Evolutionary conservation across 2,113 vertebrate genomes (phyloP).

Genomic region (Enhydra lutris): DNA sequence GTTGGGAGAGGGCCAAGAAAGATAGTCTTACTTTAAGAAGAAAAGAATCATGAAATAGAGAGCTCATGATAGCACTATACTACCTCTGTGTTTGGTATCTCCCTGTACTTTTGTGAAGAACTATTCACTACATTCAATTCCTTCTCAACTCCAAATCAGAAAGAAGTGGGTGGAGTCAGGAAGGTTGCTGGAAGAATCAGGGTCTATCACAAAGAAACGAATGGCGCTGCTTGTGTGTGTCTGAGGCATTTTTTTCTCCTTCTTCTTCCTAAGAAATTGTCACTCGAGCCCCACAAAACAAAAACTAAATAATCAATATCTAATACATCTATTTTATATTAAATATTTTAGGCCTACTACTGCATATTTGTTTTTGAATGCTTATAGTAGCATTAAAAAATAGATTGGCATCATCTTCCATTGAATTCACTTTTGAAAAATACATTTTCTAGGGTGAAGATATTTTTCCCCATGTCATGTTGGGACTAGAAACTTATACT

Average conservation of each 20-base stretch:
- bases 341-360: not conserved
- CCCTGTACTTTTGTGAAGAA: not conserved
- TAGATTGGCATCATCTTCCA: not conserved
- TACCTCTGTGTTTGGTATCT: not conserved
- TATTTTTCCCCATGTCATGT: not conserved
- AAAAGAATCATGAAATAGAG: not conserved
- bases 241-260: not conserved
- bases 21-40: not conserved
- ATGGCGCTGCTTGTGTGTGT: not conserved
- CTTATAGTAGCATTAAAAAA: not conserved
- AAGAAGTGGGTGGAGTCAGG: not conserved
- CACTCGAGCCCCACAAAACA: not conserved
- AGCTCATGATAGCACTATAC: not conserved
- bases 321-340: not conserved
- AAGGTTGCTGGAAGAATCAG: not conserved
- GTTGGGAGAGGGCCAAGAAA: not conserved
- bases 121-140: not conserved
- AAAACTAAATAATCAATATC: not conserved
- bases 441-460: not conserved
- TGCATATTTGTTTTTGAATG: constrained; percentile 15
- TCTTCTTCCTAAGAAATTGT: not conserved
- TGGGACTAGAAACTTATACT: not conserved
- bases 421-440: constrained; percentile 39
- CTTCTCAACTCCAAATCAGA: not conserved
- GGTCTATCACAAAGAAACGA: not conserved